These are phyloP conservation scores for Ephialtes manifestator DNA, from an alignment of 2,888 invertebrate genomes.

Conservation along the genomic window DNA sequence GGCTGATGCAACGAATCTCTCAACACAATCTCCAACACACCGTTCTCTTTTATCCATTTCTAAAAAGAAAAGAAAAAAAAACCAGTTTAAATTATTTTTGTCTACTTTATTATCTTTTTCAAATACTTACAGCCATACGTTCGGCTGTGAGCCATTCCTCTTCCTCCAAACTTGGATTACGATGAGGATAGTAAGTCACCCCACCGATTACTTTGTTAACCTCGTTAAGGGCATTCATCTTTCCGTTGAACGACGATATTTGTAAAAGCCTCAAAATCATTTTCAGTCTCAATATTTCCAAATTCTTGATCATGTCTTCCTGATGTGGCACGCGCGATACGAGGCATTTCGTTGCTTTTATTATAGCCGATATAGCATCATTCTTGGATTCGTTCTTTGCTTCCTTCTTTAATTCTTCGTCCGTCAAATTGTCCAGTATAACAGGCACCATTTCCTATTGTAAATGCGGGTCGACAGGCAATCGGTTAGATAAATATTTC, in stretches of 20 bases:
- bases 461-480: slow-evolving; percentile 22
- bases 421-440: slow-evolving; percentile 96
- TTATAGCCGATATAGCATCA: slow-evolving; percentile 97
- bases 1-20: slow-evolving; percentile 98
- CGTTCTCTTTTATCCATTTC: slow-evolving; percentile 98
- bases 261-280: slow-evolving; percentile 97
- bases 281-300: slow-evolving; percentile 98
- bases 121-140: slow-evolving; percentile 94
- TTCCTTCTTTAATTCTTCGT: slow-evolving; percentile 98
- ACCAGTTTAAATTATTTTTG: neutral
- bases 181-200: slow-evolving; percentile 95
- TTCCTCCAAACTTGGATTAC: slow-evolving; percentile 91
- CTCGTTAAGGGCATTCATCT: slow-evolving; percentile 99
- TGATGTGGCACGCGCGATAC: slow-evolving; percentile 94
- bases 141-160: slow-evolving; percentile 97
- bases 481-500: neutral
- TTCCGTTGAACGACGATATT: slow-evolving; percentile 99
- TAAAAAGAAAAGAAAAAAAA: slow-evolving; percentile 84
- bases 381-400: slow-evolving; percentile 98
- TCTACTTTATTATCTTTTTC: neutral
- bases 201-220: slow-evolving; percentile 98
- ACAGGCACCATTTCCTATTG: slow-evolving; percentile 95
- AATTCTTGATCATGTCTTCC: slow-evolving; percentile 92
- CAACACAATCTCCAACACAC: slow-evolving; percentile 97
- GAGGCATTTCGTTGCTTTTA: slow-evolving; percentile 96